Evolutionary conservation across 2,888 invertebrate species (phyloP), one percentile per base, ranked within the genome.

Genomic region (Rhingia rostrata): DNA sequence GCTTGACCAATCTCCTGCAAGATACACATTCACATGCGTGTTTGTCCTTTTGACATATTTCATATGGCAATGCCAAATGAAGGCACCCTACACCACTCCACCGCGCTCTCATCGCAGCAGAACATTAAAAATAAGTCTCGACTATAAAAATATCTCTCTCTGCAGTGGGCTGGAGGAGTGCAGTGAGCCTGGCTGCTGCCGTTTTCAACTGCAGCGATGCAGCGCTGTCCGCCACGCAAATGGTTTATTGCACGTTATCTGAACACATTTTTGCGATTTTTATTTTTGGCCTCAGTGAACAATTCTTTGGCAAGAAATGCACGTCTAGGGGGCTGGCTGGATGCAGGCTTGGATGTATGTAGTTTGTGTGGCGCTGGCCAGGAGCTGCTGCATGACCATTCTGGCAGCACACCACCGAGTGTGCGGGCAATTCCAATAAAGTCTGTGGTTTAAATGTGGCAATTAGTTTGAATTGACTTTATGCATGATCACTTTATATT

Each of bases 401-500:
- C 30, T 12, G 41, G 33, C 33, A 12, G 22, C 39, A 41, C 7
- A 47, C 47, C 22, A 37, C 35, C n/a, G 49, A 54, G 64, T 60
- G 64, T 32, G 69, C 79, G 41, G 63, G 70, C 81, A 63, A 81
- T 81, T 85, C 70, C 81, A 85, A 85, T 85, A 85, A 85, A 85
- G 81, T 85, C 81, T 75, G n/a, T n/a, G 75, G 66, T 81, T 85
- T 77, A 81, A 85, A 85, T 85, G 85, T 85, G 81, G 81, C 77
- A 85, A 85, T 85, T 85, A 85, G 85, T 85, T 85, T 85, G 85
- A 77, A 85, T 77, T 85, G 85, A 77, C 81, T 85, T 75, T 67
- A 67, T 85, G 75, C 85, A 75, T 75, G 85, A 75, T 85, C 85
- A 61, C 84, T 85, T 80, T 75, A 81, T 85, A 85, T 75, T 72